A percentile compares a stretch with the other conserved stretches of the same genome.
These are phyloP conservation scores for Acleris sparsana DNA, from an alignment of 2,888 invertebrate genomes.

Conservation along the genomic window DNA sequence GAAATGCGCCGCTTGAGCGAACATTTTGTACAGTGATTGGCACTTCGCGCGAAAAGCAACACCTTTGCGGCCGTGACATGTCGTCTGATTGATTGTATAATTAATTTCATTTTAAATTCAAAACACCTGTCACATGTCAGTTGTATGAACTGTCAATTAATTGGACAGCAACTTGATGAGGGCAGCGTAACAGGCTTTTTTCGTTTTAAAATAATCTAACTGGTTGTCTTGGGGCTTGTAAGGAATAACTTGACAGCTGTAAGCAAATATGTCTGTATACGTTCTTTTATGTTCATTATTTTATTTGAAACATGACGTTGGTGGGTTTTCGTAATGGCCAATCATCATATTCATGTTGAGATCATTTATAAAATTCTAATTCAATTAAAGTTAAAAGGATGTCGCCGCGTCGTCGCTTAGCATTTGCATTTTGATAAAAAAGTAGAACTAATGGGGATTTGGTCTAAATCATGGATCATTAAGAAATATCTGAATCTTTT, in stretches of 20 bases:
- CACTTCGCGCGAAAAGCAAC: constrained; percentile 80
- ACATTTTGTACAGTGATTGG: constrained; percentile 77
- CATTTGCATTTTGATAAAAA: constrained; percentile 29
- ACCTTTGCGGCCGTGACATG: constrained; percentile 77
- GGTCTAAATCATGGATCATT: constrained; percentile 4
- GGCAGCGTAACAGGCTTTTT: constrained; percentile 70
- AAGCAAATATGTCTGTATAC: constrained; percentile 52
- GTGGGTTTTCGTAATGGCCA: constrained; percentile 36
- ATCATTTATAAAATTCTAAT: constrained; percentile 36
- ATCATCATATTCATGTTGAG: constrained; percentile 37
- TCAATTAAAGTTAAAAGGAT: constrained; percentile 35
- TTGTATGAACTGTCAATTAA: constrained; percentile 78
- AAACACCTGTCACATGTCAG: constrained; percentile 68
- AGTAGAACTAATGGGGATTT: constrained; percentile 3
- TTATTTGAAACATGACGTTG: constrained; percentile 46
- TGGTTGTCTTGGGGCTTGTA: constrained; percentile 56
- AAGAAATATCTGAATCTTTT: background rate
- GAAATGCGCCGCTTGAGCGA: constrained; percentile 61
- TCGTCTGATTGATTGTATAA: constrained; percentile 80
- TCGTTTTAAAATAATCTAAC: constrained; percentile 60
- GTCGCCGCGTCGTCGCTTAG: constrained; percentile 24
- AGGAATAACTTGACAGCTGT: constrained; percentile 66
- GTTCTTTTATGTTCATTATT: constrained; percentile 45
- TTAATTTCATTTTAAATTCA: constrained; percentile 79
- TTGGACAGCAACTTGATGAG: constrained; percentile 75